These are phyloP conservation scores for Otis tarda DNA, from an alignment of 2,113 vertebrate species.

Conservation along the genomic window DNA sequence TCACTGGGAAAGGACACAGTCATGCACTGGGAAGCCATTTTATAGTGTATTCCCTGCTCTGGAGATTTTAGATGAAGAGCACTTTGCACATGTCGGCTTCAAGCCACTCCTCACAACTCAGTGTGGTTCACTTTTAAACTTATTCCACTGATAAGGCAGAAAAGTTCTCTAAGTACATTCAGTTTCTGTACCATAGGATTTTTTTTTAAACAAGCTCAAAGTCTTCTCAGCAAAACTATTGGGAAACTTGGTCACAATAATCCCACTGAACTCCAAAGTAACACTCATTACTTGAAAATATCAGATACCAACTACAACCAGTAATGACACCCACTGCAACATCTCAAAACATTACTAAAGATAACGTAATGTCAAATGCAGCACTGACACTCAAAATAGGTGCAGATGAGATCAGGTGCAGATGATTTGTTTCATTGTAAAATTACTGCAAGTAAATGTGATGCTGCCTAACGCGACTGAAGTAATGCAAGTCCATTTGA, in stretches of 20 bases:
- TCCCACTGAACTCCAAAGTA: neutral
- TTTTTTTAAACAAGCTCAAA: neutral
- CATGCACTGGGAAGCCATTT: neutral
- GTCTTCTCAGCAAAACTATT: neutral
- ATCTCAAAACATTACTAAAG: neutral
- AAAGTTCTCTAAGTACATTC: neutral
- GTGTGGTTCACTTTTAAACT: neutral
- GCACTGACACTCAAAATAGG: neutral
- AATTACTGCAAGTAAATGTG: neutral
- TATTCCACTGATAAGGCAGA: neutral
- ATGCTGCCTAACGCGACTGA: neutral
- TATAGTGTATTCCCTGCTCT: neutral
- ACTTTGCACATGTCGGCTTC: neutral
- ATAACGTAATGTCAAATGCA: neutral
- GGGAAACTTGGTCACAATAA: neutral
- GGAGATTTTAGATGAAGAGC: neutral
- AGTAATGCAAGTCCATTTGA: neutral
- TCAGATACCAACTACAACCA: neutral
- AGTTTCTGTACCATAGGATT: neutral
- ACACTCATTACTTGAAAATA: neutral
- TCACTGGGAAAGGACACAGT: neutral
- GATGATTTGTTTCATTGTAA: neutral
- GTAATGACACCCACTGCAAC: neutral
- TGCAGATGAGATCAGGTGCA: neutral
- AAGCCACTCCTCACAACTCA: neutral